Conservation (phyloP, 2,113 vertebrate genomes). For the Marcusenius ussheri region DNA sequence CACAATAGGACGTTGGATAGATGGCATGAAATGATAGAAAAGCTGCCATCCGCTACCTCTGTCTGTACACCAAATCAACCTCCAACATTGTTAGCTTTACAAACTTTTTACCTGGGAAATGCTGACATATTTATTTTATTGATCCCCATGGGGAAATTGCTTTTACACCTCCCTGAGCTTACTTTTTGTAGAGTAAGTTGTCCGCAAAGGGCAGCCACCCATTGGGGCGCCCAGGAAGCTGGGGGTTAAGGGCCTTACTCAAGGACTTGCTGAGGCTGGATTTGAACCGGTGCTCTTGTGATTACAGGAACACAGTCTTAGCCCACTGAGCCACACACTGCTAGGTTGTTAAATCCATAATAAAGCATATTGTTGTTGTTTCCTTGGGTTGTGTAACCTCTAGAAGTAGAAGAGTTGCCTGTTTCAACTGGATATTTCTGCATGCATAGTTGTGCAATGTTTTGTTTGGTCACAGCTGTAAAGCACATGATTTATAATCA, state of each 20-base stretch:
- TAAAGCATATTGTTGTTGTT: not conserved
- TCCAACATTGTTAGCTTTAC: not conserved
- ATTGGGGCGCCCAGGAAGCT: no score
- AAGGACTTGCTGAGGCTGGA: no score
- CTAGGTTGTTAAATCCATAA: not conserved
- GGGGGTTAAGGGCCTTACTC: no score
- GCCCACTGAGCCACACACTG: no score
- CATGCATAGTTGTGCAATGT: not conserved
- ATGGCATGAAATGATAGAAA: not conserved
- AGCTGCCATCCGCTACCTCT: not conserved
- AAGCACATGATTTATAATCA: not conserved
- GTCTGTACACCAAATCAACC: not conserved
- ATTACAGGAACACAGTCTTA: no score
- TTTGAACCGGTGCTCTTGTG: no score
- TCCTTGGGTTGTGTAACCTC: not conserved
- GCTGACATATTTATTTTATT: not conserved
- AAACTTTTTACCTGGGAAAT: not conserved
- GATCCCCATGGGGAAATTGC: no score
- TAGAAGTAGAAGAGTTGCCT: not conserved
- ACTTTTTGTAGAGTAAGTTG: no score
- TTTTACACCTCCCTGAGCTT: no score
- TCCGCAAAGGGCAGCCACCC: no score
- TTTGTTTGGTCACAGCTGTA: not conserved
- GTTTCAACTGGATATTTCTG: not conserved
- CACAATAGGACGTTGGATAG: not conserved